These are phyloP conservation scores for Oreochromis niloticus DNA, from an alignment of 2,113 vertebrate genomes.

Conservation along the genomic window DNA sequence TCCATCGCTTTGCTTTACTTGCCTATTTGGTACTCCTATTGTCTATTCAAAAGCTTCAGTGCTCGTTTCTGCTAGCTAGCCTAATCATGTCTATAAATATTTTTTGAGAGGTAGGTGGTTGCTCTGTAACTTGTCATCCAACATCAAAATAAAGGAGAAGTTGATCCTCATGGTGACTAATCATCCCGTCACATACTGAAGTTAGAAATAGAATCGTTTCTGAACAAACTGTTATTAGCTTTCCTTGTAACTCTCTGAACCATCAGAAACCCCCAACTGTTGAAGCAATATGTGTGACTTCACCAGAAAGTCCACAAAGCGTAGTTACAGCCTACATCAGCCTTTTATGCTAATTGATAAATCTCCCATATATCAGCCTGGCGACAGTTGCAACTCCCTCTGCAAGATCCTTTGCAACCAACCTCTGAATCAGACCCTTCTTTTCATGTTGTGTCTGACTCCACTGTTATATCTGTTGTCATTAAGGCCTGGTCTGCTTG, in stretches of 20 bases:
- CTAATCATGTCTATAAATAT: not conserved
- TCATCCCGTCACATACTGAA: not conserved
- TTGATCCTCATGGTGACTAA: not conserved
- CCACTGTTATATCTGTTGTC: not conserved
- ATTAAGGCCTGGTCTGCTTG: not conserved
- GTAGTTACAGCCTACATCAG: too few species aligned
- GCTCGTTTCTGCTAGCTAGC: not conserved
- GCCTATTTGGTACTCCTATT: too few species aligned
- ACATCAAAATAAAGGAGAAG: not conserved
- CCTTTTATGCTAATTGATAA: too few species aligned
- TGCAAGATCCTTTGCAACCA: not conserved
- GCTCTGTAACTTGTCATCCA: not conserved
- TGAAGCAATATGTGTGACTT: not conserved
- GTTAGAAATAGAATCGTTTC: accelerated
- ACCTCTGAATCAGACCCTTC: not conserved
- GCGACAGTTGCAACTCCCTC: not conserved
- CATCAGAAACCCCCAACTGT: not conserved
- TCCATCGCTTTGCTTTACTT: not conserved
- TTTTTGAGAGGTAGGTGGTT: not conserved
- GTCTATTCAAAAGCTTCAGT: not conserved
- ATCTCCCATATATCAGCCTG: not conserved
- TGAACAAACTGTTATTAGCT: not conserved
- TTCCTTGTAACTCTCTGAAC: not conserved
- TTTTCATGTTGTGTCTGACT: not conserved
- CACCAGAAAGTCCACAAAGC: not conserved